Evolutionary conservation across 2,888 invertebrate species (phyloP).

Genomic region (Portevinia maculata): DNA sequence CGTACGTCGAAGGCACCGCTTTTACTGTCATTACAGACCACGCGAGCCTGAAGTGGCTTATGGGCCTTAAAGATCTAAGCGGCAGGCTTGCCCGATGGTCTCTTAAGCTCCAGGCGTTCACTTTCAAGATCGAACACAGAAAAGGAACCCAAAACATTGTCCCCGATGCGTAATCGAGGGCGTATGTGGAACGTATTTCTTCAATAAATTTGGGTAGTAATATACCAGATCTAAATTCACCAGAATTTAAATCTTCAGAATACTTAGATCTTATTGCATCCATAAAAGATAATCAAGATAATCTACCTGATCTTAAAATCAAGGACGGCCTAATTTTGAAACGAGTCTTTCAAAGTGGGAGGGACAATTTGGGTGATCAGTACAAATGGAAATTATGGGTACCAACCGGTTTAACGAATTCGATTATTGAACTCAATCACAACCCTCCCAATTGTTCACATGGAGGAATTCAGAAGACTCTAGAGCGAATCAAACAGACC

Average conservation of each 20-base stretch:
- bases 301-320: not conserved
- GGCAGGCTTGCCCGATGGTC: too few relatives aligned
- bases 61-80: too few relatives aligned
- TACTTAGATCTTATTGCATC: not conserved
- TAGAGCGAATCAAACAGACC: not conserved
- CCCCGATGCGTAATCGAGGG: constrained; percentile 10
- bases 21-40: too few relatives aligned
- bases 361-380: not conserved
- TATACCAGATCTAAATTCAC: not conserved
- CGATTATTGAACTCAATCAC: not conserved
- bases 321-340: not conserved
- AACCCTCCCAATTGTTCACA: not conserved
- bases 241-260: not conserved
- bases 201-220: not conserved
- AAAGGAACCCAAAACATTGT: not conserved
- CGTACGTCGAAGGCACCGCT: too few relatives aligned
- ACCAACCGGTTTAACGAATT: not conserved
- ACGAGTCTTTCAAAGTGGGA: too few relatives aligned
- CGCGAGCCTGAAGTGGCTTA: too few relatives aligned
- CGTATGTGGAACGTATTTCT: constrained; percentile 16
- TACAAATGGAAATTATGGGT: not conserved
- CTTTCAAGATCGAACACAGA: not conserved
- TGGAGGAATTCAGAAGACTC: constrained; percentile 7
- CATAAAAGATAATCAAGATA: not conserved
- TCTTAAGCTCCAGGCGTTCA: not conserved